These are phyloP conservation scores for Mesoclemmys tuberculata DNA, from an alignment of 2,113 vertebrate genomes.

Conservation along the genomic window DNA sequence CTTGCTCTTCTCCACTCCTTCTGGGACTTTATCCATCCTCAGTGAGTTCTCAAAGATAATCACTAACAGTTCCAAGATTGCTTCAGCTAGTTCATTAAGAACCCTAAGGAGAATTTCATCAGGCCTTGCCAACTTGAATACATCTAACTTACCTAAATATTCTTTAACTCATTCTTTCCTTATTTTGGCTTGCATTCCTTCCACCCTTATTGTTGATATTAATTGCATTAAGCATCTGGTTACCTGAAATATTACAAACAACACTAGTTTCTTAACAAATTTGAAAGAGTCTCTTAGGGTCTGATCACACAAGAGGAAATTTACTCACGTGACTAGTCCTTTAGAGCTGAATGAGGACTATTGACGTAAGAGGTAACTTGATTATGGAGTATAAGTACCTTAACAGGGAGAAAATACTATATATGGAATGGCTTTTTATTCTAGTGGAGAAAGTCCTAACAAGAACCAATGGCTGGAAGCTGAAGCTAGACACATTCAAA, in stretches of 20 bases:
- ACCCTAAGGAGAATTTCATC: not conserved
- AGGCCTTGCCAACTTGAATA: not conserved
- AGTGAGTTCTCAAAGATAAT: not conserved
- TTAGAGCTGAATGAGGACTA: not conserved
- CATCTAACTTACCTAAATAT: not conserved
- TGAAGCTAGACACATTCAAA: not conserved
- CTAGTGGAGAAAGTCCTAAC: not conserved
- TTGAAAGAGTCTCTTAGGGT: conserved; percentile 4
- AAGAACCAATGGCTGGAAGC: not conserved
- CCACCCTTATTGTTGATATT: not conserved
- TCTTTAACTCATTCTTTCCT: not conserved
- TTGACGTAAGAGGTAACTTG: not conserved
- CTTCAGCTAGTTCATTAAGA: not conserved
- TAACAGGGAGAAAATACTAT: not conserved
- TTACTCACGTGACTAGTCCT: not conserved
- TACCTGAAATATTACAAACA: not conserved
- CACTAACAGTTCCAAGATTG: not conserved
- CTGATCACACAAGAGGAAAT: not conserved
- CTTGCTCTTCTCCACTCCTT: not conserved
- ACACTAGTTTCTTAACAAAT: not conserved
- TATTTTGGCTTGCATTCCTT: not conserved
- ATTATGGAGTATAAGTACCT: not conserved
- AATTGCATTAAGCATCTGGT: not conserved
- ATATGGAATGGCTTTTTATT: not conserved
- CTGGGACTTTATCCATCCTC: not conserved